Base-by-base conservation (phyloP, 2,888 invertebrate species). In the Diarsia brunnea region DNA sequence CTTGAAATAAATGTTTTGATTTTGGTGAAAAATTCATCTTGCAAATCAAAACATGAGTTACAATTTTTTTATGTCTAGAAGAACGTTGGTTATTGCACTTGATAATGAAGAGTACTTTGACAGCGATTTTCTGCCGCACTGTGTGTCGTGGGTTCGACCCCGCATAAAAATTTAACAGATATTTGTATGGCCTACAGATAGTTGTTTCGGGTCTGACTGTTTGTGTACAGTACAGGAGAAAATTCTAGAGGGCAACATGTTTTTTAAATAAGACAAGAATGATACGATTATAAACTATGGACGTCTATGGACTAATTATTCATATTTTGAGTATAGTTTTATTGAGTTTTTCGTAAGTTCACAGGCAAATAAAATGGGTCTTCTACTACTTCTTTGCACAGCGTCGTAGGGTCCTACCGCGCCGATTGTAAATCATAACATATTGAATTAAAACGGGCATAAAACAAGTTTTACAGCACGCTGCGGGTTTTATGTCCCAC, bases 381-480 rank as follows among this genome's bases (percentile, higher is more conserved):
- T 63, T 83, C 86, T 82, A 66, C 16, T 3, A 12, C 14, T 61
- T 19, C 7, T 49, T 38, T 49, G 58, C 19, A 7, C 1, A 24
- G 27, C 51, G 43, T 1, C 43, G 38, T 49, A 72, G 69, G 79
- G 79, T 80, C 79, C 81, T 63, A 31, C 78, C 82, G 69, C 72
- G 63, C 78, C 86, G 84, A 82, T 84, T 86, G 87, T 91, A 90
- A 89, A 90, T 92, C 91, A 90, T 86, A 87, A 84, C 78, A 94
- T 93, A 94, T 95, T 91, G 89, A 90, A 90, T 90, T 90, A 90
- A 90, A 90, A 89, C 74, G 69, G 45, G 77, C 82, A 89, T 85
- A 86, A 86, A 90, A 86, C 84, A 79, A 85, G 87, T 89, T 90
- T 91, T 90, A 90, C 87, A 87, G 79, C 88, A 84, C 78, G 69